Evolutionary conservation across 2,888 invertebrate species (phyloP).

Genomic region (Eilema caniola): DNA sequence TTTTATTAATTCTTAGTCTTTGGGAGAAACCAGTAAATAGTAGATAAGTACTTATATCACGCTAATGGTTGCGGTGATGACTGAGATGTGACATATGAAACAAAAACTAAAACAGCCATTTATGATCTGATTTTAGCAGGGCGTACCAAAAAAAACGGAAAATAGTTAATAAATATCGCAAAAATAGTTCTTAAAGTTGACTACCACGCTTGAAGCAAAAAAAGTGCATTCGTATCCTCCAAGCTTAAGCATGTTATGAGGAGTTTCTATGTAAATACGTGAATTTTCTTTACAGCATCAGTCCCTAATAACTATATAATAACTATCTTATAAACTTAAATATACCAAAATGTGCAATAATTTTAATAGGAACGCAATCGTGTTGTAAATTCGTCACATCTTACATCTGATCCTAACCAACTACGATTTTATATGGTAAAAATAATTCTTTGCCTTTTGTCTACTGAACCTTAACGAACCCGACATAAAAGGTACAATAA

Average conservation of each 20-base stretch:
- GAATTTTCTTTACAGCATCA: slow-evolving; percentile 59
- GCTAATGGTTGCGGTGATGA: too few species aligned
- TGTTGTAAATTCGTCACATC: background rate
- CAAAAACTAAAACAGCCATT: too few species aligned
- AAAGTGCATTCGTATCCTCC: background rate
- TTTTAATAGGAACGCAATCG: background rate
- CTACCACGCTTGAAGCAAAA: background rate
- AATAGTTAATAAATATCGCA: background rate
- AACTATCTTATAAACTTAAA: background rate
- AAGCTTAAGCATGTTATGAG: background rate
- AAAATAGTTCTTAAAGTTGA: background rate
- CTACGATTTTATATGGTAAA: background rate
- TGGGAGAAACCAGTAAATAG: too few species aligned
- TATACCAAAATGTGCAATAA: background rate
- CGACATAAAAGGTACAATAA: background rate
- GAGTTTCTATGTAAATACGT: slow-evolving; percentile 42
- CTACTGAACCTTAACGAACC: background rate
- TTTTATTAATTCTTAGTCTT: too few species aligned
- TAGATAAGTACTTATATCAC: too few species aligned
- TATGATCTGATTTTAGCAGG: too few species aligned
- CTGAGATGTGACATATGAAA: too few species aligned
- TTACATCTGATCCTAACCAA: background rate
- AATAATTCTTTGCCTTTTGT: background rate
- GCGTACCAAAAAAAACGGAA: background rate
- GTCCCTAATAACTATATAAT: too few species aligned